A percentile compares a stretch with the other conserved stretches of the same genome.
Evolutionary conservation across 2,797 vertebrate genomes (phyloP).

Genomic region (Threskiornis aethiopicus): DNA sequence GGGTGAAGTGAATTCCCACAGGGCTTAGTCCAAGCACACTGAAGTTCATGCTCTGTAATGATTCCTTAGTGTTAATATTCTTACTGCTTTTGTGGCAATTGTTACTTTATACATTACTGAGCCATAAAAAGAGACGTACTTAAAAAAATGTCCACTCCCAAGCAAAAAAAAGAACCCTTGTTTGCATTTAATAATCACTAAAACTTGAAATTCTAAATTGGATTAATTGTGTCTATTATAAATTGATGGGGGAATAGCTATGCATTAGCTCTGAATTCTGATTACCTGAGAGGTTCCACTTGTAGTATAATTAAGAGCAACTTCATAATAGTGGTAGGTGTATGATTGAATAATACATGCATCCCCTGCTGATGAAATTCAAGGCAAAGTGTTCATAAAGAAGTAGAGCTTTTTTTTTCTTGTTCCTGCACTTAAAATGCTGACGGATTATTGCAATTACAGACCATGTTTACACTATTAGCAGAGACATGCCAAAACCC

Average conservation of each 20-base stretch:
- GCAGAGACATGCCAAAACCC: background rate
- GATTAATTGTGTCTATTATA: slow-evolving; percentile 72
- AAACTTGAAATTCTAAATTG: slow-evolving; percentile 69
- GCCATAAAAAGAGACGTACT: background rate
- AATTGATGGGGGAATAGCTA: slow-evolving; percentile 68
- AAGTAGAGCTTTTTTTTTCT: background rate
- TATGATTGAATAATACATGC: slow-evolving; percentile 63
- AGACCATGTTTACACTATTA: slow-evolving; percentile 32
- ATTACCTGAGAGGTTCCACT: slow-evolving; percentile 74
- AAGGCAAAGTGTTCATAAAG: slow-evolving; percentile 23
- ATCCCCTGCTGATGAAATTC: slow-evolving; percentile 59
- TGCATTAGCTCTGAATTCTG: slow-evolving; percentile 70
- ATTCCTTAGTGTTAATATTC: background rate
- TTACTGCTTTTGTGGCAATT: background rate
- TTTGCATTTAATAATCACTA: slow-evolving; percentile 62
- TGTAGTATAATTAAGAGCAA: slow-evolving; percentile 71
- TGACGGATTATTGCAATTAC: slow-evolving; percentile 41
- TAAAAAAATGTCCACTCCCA: background rate
- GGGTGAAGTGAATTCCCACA: background rate
- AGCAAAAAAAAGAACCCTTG: slow-evolving; percentile 38
- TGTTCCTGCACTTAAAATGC: slow-evolving; percentile 18
- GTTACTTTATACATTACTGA: slow-evolving; percentile 7
- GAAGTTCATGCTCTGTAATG: background rate
- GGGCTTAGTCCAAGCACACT: background rate
- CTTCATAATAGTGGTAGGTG: slow-evolving; percentile 54